phyloP scores from a whole-genome alignment of 92 coral and sea anemone species.

The Bergia puertoricense region DNA sequence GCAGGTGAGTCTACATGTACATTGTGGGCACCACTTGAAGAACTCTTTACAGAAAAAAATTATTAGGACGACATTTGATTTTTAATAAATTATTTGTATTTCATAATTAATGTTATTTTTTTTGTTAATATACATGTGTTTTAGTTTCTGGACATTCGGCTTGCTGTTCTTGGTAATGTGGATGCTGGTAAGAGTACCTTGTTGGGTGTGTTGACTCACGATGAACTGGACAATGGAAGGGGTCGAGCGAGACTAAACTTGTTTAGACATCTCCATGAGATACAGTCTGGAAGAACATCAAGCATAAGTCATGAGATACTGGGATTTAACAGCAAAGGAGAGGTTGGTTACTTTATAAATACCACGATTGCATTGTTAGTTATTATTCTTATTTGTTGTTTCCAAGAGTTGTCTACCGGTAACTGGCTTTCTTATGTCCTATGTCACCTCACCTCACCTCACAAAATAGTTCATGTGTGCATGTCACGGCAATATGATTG shows the following conservation, averaged over 20 bases:
- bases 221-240: conserved; percentile 96
- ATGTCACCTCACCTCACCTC: too few relatives aligned
- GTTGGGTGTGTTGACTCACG: conserved; percentile 92
- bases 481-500: too few relatives aligned
- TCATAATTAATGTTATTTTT: background rate
- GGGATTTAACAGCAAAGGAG: conserved; percentile 92
- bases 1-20: conserved; percentile 63
- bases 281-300: conserved; percentile 95
- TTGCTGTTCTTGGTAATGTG: conserved; percentile 97
- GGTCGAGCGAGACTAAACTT: conserved; percentile 96
- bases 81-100: background rate
- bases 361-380: too few relatives aligned
- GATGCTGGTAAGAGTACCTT: conserved; percentile 97
- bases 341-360: conserved; percentile 58
- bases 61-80: background rate
- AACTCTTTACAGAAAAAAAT: background rate
- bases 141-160: conserved; percentile 91
- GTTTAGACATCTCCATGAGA: conserved; percentile 94
- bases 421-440: too few relatives aligned
- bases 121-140: background rate
- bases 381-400: background rate
- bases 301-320: conserved; percentile 98
- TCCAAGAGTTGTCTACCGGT: too few relatives aligned
- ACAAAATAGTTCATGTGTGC: too few relatives aligned
- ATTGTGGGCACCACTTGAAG: background rate